Percentiles rank a stretch among this genome's conserved stretches.
Conservation (phyloP, 2,797 vertebrate genomes). For the Lycodopsis pacificus region DNA sequence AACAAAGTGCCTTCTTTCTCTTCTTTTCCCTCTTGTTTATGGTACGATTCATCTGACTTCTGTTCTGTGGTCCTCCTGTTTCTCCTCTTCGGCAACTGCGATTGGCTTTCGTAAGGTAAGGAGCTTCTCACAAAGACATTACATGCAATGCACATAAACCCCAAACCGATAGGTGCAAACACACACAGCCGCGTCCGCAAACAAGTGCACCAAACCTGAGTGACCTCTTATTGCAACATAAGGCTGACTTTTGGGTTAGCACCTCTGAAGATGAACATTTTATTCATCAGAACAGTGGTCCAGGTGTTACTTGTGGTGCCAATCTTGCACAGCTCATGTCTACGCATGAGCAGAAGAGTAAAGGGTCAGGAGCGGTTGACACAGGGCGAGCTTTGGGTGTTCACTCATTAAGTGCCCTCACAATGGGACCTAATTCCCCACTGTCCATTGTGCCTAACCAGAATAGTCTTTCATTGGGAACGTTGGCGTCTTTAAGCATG, state of each 20-base stretch:
- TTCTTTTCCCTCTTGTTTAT: slow-evolving; percentile 44
- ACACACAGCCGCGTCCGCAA: slow-evolving; percentile 38
- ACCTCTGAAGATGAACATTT: slow-evolving; percentile 42
- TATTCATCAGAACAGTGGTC: neutral
- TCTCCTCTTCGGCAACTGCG: slow-evolving; percentile 82
- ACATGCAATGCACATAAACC: slow-evolving; percentile 61
- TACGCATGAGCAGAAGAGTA: slow-evolving; percentile 68
- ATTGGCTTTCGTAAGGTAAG: slow-evolving; percentile 99
- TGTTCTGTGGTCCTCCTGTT: slow-evolving; percentile 35
- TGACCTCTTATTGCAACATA: slow-evolving; percentile 70
- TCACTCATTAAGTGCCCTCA: slow-evolving; percentile 44
- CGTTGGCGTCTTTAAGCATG: slow-evolving; percentile 65
- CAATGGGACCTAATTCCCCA: slow-evolving; percentile 49
- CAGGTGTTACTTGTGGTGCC: slow-evolving; percentile 22
- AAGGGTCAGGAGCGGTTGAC: slow-evolving; percentile 24
- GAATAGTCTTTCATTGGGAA: slow-evolving; percentile 73
- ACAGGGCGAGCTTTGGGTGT: slow-evolving; percentile 25
- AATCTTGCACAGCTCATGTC: slow-evolving; percentile 82
- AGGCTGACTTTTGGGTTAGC: slow-evolving; percentile 32
- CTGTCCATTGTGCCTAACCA: slow-evolving; percentile 54
- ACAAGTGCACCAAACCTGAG: slow-evolving; percentile 60
- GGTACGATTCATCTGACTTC: slow-evolving; percentile 42
- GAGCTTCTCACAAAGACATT: slow-evolving; percentile 85
- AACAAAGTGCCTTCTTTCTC: slow-evolving; percentile 94
- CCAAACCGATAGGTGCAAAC: slow-evolving; percentile 25